Evolutionary conservation across 2,113 vertebrate genomes (phyloP), one percentile per base, ranked within the genome.

Genomic region (Syngnathus scovelli): DNA sequence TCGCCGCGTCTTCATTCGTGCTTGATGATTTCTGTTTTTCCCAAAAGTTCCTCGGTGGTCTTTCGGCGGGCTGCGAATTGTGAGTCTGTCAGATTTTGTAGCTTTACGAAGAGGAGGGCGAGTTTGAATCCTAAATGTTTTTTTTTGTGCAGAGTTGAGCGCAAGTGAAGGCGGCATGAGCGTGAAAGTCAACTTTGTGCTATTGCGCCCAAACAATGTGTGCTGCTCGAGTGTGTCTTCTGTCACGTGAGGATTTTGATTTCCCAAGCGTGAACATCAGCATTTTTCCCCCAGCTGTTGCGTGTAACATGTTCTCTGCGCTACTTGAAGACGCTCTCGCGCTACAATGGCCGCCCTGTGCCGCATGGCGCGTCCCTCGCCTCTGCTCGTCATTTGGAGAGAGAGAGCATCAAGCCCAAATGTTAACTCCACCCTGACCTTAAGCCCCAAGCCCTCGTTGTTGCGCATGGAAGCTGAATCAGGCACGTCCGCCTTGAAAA

Each of bases 261-360:
- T 33, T 36, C 27, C 11, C 33, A 23, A 55, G 13, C 33, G 8
- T 61, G 38, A 10, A 12, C 10, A 21, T 39, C 37, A 1, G 38
- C 18, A 11, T 39, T 5, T 12, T 43, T 12, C 4, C 8, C 36
- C 8, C 8, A 60, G 58, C n/a, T 7, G 7, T 3, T 60, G 36
- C 33, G 36, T 38, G 58, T 38, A 60, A 60, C 58, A 1, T 12
- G 60, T 41, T n/a, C n/a, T 21, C 9, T 3, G 10, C 38, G 60
- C 37, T 43, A 3, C 19, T 41, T 64, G 46, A 64, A 33, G 43
- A 18, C 44, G 15, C 41, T 15, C 43, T 6, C 44, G 23, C 27
- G 7, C 41, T 48, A 64, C 62, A 64, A 49, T 49, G 62, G 62
- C 16, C 13, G 23, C 62, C 23, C 23, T 48, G 62, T 64, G 39